Percentiles rank a stretch among this genome's conserved stretches.
These are phyloP conservation scores for Sphaerophoria rueppellii DNA, from an alignment of 2,888 invertebrate genomes.

Conservation along the genomic window DNA sequence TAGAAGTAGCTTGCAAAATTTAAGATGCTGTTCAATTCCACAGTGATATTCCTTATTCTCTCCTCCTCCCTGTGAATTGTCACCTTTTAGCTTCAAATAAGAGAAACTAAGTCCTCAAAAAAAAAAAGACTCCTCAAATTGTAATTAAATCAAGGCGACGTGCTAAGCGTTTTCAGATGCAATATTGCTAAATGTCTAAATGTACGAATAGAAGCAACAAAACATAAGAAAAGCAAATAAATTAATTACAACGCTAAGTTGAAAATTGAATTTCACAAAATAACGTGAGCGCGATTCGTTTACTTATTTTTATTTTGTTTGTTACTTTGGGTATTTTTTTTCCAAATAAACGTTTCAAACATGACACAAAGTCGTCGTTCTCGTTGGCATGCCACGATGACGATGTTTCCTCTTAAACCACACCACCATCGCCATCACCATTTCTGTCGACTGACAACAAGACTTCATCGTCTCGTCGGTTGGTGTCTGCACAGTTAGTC, in stretches of 20 bases:
- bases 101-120: constrained; percentile 28
- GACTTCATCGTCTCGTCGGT: constrained; percentile 38
- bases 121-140: constrained; percentile 33
- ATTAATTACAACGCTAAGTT: constrained; percentile 52
- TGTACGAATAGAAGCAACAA: neutral
- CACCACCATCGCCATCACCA: neutral
- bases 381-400: constrained; percentile 1
- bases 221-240: constrained; percentile 43
- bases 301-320: constrained; percentile 28
- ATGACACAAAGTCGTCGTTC: constrained; percentile 45
- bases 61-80: constrained; percentile 31
- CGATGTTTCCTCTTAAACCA: neutral
- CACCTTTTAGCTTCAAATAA: constrained; percentile 21
- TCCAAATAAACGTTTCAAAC: constrained; percentile 38
- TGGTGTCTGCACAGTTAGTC: neutral
- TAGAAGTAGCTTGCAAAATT: neutral
- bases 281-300: constrained; percentile 68
- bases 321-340: constrained; percentile 8
- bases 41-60: neutral
- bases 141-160: constrained; percentile 64
- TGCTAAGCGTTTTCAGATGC: constrained; percentile 56
- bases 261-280: constrained; percentile 68
- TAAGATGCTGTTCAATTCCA: neutral
- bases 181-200: constrained; percentile 60
- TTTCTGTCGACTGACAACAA: constrained; percentile 9